Evolutionary conservation across 2,888 invertebrate species (phyloP).

Genomic region (Troilus luridus): DNA sequence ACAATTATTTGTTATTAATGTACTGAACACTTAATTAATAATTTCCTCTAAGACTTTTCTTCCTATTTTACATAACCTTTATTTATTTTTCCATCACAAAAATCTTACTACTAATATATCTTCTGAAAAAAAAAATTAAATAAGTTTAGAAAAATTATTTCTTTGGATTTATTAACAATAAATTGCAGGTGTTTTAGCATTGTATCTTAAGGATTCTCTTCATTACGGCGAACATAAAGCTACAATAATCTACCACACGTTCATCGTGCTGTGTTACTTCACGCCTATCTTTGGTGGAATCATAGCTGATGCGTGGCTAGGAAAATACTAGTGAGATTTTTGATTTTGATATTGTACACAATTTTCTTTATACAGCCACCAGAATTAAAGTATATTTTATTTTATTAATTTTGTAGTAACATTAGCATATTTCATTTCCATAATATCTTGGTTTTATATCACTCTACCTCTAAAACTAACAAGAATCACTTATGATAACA

Average conservation of each 20-base stretch:
- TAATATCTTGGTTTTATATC: no score
- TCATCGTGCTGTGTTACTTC: slow-evolving; percentile 91
- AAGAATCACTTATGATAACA: no score
- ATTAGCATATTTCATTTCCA: no score
- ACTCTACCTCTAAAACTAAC: no score
- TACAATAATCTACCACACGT: slow-evolving; percentile 90
- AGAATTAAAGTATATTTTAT: no score
- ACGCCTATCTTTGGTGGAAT: slow-evolving; percentile 93
- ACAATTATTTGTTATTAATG: no score
- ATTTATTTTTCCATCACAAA: neutral
- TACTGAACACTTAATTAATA: no score
- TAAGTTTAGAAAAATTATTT: neutral
- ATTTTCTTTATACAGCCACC: no score
- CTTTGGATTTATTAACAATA: neutral
- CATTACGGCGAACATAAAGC: slow-evolving; percentile 80
- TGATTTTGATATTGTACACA: neutral
- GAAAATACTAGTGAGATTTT: slow-evolving; percentile 81
- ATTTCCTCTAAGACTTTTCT: neutral
- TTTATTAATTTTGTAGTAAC: no score
- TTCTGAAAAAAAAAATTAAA: neutral
- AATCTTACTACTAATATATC: neutral
- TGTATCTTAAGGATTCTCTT: slow-evolving; percentile 88
- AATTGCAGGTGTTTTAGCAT: slow-evolving; percentile 86
- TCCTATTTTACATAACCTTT: neutral
- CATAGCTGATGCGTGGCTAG: slow-evolving; percentile 92